Conservation (phyloP, 30 jellyfish, hydroid and myxozoan species). For the Aurelia aurita complex sp. Pacific region DNA sequence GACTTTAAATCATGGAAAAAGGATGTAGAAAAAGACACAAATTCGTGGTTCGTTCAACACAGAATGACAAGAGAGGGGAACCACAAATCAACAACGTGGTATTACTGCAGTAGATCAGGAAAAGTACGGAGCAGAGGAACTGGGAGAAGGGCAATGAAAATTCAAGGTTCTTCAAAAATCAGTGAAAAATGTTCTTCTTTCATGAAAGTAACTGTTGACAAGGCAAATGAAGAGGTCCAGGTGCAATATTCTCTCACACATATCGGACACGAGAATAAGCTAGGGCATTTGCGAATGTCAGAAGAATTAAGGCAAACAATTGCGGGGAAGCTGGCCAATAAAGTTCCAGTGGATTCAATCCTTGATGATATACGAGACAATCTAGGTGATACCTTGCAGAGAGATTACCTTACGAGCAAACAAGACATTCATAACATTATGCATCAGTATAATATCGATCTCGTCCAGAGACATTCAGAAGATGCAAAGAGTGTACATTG, state of each 20-base stretch:
- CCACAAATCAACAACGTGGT: slow-evolving; percentile 1
- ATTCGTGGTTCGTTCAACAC: slow-evolving; percentile 54
- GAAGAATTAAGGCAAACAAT: slow-evolving; percentile 25
- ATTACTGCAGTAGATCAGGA: slow-evolving; percentile 60
- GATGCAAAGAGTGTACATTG: slow-evolving; percentile 27
- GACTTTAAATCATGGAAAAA: slow-evolving; percentile 25
- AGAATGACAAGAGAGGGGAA: not conserved
- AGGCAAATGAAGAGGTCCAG: not conserved
- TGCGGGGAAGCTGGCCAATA: too few relatives aligned
- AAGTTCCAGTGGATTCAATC: too few relatives aligned
- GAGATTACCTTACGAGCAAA: too few relatives aligned
- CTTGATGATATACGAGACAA: too few relatives aligned
- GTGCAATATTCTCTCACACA: slow-evolving; percentile 32
- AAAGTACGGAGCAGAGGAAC: slow-evolving; percentile 3
- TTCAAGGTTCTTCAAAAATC: slow-evolving; percentile 46
- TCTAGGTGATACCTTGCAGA: too few relatives aligned
- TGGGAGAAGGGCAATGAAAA: slow-evolving; percentile 25
- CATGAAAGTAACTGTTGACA: slow-evolving; percentile 29
- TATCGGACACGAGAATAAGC: slow-evolving; percentile 31
- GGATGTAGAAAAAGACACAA: slow-evolving; percentile 35
- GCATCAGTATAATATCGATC: slow-evolving; percentile 20
- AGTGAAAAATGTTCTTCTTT: slow-evolving; percentile 44
- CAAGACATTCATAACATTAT: slow-evolving; percentile 18
- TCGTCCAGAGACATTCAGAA: slow-evolving; percentile 41
- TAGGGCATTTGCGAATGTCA: slow-evolving; percentile 47